Base-by-base conservation (phyloP, 2,113 vertebrate genomes). In the Cichladusa arquata region DNA sequence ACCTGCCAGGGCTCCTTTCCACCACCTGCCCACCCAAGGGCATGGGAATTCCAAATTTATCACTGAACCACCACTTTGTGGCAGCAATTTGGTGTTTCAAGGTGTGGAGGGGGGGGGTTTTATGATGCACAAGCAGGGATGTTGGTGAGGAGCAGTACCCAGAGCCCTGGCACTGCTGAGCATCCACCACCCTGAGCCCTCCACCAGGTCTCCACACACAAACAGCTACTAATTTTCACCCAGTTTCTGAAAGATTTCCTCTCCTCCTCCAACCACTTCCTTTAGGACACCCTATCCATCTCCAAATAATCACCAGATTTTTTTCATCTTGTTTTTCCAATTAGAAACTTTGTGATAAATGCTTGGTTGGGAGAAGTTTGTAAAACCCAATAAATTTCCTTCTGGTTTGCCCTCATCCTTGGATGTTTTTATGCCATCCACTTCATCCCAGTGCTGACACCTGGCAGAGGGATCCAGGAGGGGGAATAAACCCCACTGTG, bases 371-470 rank as follows among this genome's bases (percentile, higher is more conserved):
- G 61, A 19, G 29, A 56, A 74, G 4, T 19, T 58, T 6, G 0
- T 8, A 25, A 60, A 74, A 38, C 3, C 2, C 2, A 51, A 5
- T 3, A 2, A 14, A 67, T 66, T 24, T 42, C 20, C 33, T 45
- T 57, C 64, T 19, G 17, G 4, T 85, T 48, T 19, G 33, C 33
- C 58, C 29, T 18, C 54, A 16, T 5, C 15, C 53, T 2, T 0
- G 57, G 5, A 36, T 0, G 0, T n/a, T 45, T 51, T 23, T 3
- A 19, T 1, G 19, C 44, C 33, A 50, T 3, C 4, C 0, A 1
- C 13, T 48, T 12, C 57, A 3, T 34, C 51, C 10, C 31, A 15
- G 8, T 26, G 9, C 56, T 8, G 57, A 22, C 9, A 31, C 51
- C 54, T 1, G 20, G 28, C 19, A 11, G 20, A 60, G 54, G 33